phyloP scores from a whole-genome alignment of 2,113 vertebrate species.

The Nematolebias whitei region DNA sequence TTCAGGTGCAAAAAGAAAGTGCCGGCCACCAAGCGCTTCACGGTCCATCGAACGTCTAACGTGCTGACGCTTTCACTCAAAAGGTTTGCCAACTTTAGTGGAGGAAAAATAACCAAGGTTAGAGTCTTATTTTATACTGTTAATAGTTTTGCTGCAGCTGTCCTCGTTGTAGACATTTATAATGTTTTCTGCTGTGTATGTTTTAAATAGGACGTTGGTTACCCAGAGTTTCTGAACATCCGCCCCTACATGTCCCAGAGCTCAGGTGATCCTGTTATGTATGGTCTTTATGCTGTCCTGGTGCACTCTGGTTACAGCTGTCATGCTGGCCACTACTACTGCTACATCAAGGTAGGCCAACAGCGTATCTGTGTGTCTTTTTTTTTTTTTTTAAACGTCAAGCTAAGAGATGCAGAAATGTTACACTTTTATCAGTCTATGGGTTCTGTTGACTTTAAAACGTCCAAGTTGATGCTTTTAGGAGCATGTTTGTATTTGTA shows the following conservation, averaged over 20 bases:
- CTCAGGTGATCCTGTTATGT: slow-evolving; percentile 85
- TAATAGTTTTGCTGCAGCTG: not conserved
- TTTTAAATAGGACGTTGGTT: slow-evolving; percentile 86
- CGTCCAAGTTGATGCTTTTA: too few relatives aligned
- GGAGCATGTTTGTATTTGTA: too few relatives aligned
- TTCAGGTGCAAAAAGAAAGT: slow-evolving; percentile 95
- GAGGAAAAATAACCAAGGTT: slow-evolving; percentile 96
- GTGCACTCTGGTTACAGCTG: slow-evolving; percentile 96
- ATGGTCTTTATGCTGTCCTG: slow-evolving; percentile 91
- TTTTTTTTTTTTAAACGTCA: not conserved
- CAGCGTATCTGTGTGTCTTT: not conserved
- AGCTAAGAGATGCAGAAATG: not conserved
- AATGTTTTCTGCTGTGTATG: not conserved
- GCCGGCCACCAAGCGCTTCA: slow-evolving; percentile 91
- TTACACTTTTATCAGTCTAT: not conserved
- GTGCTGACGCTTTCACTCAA: slow-evolving; percentile 93
- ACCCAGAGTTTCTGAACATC: slow-evolving; percentile 91
- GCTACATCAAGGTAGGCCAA: slow-evolving; percentile 89
- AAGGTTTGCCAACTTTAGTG: slow-evolving; percentile 90
- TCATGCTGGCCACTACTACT: slow-evolving; percentile 95
- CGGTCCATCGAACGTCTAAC: slow-evolving; percentile 88
- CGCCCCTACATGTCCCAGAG: slow-evolving; percentile 94
- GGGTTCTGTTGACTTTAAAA: too few relatives aligned
- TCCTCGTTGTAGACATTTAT: not conserved
- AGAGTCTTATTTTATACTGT: not conserved